Percentiles rank a stretch among this genome's conserved stretches.
Conservation (phyloP, 2,888 invertebrate species). For the Nymphalis c-album region DNA sequence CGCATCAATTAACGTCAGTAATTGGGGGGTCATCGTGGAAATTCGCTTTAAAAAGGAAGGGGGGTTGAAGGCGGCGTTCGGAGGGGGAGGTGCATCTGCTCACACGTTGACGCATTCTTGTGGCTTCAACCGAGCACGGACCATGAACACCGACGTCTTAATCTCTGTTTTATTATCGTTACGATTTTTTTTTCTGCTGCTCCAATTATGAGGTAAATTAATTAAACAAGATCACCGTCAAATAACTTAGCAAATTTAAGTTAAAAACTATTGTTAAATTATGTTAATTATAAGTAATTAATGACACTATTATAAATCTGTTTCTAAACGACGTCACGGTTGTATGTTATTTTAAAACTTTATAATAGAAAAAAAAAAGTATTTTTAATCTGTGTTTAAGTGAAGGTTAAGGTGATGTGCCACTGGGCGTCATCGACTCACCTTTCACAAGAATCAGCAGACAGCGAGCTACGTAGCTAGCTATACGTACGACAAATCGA, state of each 20-base stretch:
- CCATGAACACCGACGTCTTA: constrained; percentile 42
- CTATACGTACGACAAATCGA: constrained; percentile 22
- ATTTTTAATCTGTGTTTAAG: constrained; percentile 2
- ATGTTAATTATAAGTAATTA: background rate
- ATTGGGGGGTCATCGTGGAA: constrained; percentile 47
- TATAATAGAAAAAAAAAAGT: too few species aligned
- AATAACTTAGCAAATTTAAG: too few species aligned
- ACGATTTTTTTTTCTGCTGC: background rate
- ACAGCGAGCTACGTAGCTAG: constrained; percentile 41
- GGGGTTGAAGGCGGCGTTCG: constrained; percentile 39
- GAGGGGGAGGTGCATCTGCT: constrained; percentile 61
- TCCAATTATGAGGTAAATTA: background rate
- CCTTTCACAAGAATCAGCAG: constrained; percentile 55
- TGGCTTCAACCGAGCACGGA: constrained; percentile 64
- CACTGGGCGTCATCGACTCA: constrained; percentile 49
- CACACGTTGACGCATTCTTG: constrained; percentile 75
- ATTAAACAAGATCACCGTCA: too few species aligned
- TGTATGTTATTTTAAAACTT: background rate
- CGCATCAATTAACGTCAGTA: constrained; percentile 28
- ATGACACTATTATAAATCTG: background rate
- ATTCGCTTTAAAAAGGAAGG: constrained; percentile 49
- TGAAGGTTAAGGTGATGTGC: constrained; percentile 30
- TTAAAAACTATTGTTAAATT: too few species aligned
- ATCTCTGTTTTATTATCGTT: constrained; percentile 2
- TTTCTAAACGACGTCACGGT: too few species aligned